Conservation (phyloP, 2,888 invertebrate genomes). For the Meandrusa payeni region DNA sequence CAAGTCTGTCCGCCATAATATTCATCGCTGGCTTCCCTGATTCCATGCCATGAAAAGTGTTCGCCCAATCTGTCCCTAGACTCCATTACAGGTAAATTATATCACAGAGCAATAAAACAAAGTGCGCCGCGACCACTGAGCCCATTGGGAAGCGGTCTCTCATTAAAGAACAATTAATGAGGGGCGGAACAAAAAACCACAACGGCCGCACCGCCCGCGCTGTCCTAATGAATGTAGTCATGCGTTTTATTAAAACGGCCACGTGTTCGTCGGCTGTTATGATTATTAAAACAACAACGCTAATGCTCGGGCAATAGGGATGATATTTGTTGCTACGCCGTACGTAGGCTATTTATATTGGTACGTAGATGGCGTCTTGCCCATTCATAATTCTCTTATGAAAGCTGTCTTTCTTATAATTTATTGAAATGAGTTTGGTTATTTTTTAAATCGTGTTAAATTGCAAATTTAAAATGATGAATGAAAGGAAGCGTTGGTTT, state of each 20-base stretch:
- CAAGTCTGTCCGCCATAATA: too few relatives aligned
- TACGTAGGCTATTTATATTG: neutral
- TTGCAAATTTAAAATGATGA: neutral
- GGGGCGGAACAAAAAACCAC: constrained; percentile 43
- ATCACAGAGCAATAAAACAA: constrained; percentile 31
- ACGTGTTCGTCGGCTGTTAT: constrained; percentile 18
- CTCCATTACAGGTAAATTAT: constrained; percentile 38
- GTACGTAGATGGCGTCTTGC: constrained; percentile 16
- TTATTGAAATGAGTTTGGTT: constrained; percentile 1
- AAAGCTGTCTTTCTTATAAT: constrained; percentile 15
- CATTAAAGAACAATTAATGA: constrained; percentile 50
- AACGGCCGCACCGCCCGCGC: constrained; percentile 35
- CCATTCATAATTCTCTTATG: constrained; percentile 23
- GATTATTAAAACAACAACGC: constrained; percentile 29
- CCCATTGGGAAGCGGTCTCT: constrained; percentile 35
- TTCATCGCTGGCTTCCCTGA: too few relatives aligned
- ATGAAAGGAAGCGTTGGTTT: neutral
- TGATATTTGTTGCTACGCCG: constrained; percentile 21
- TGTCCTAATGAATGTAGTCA: constrained; percentile 43
- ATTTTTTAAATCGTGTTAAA: constrained; percentile 1
- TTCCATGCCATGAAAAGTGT: too few relatives aligned
- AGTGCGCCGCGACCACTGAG: constrained; percentile 31
- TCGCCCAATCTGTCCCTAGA: constrained; percentile 34
- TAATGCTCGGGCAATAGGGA: constrained; percentile 24
- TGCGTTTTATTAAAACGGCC: constrained; percentile 40